Base-by-base conservation (phyloP, 2,113 vertebrate species). In the Trogon surrucura region DNA sequence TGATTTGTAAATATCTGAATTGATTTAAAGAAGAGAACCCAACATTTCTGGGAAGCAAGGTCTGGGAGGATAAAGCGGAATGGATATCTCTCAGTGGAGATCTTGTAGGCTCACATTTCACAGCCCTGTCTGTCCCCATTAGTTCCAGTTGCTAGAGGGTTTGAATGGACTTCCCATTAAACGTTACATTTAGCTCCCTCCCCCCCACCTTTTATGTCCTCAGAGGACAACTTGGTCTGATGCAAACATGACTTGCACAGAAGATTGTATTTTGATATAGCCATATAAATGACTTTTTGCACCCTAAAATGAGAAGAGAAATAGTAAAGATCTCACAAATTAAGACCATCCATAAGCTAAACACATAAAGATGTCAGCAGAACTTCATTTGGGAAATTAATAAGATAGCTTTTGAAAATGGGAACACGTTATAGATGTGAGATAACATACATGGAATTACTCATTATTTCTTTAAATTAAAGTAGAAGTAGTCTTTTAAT, bases 31-130 rank as follows among this genome's bases (percentile, higher is more conserved):
- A 74, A 74, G 90, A 82, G 82, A 69, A 58, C 48, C 5, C 27
- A 60, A 74, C 3, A 11, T 86, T 81, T 94, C 78, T 96, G 92
- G 64, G 66, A 97, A 95, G 53, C 34, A 58, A 90, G 65, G 44
- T 20, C 88, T 93, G 61, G 58, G 61, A 92, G 67, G 89, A 91
- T 16, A 14, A 77, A 93, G 27, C 75, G 85, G 81, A 97, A 94
- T 26, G 26, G 64, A 93, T 92, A 88, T 44, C 77, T 95, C 77
- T 95, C 94, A 70, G 62, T 65, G 80, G 93, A 96, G 79, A 96
- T n/a, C n/a, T 83, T 92, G 45, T 41, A 64, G 82, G 87, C 64
- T 98, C 93, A 79, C 18, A 16, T 98, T 98, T 97, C 96, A 97
- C 84, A 96, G 19, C 56, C 78, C 67, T 95, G 88, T 95, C 96